phyloP scores from a whole-genome alignment of 2,797 vertebrate species.

The Argya squamiceps region DNA sequence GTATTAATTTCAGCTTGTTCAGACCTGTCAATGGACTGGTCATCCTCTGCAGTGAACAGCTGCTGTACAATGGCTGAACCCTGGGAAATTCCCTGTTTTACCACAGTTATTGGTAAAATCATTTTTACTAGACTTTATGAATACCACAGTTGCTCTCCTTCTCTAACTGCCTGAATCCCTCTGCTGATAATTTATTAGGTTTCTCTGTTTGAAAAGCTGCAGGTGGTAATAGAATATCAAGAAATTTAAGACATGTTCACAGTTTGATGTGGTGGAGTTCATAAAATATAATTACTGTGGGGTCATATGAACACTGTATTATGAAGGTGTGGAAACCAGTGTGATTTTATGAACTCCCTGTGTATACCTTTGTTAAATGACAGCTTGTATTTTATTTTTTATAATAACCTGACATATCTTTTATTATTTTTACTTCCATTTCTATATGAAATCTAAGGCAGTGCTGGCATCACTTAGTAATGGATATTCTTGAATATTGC shows the following conservation, averaged over 20 bases:
- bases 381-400: not conserved
- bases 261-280: constrained; percentile 1
- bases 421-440: not conserved
- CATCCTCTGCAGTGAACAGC: not conserved
- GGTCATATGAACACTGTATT: not conserved
- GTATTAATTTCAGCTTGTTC: not conserved
- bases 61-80: not conserved
- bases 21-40: not conserved
- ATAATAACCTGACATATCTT: not conserved
- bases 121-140: not conserved
- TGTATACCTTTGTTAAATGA: not conserved
- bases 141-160: not conserved
- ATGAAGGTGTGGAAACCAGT: not conserved
- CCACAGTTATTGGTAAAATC: not conserved
- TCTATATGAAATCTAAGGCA: not conserved
- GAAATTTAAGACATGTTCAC: constrained; percentile 33
- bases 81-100: not conserved
- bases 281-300: constrained; percentile 33
- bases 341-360: not conserved
- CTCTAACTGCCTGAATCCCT: not conserved
- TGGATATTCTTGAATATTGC: not conserved
- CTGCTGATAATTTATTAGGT: constrained; percentile 11
- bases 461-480: not conserved
- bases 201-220: constrained; percentile 31
- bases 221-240: constrained; percentile 31